Evolutionary conservation across 2,797 vertebrate genomes (phyloP).

Genomic region (Xiphorhynchus erythropygius): DNA sequence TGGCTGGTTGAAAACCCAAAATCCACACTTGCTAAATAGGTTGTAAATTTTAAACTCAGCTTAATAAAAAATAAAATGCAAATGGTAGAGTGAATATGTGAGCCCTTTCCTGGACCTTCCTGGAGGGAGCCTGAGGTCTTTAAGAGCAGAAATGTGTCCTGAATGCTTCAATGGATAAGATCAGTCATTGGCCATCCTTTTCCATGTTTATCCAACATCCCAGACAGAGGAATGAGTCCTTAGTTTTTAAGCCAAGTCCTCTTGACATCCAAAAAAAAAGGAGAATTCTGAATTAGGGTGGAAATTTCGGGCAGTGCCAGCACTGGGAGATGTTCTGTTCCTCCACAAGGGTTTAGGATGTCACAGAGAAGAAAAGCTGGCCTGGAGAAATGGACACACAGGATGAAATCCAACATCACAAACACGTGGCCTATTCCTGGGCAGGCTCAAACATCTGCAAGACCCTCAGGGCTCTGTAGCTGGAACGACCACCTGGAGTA

Average conservation of each 20-base stretch:
- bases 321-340: rapidly evolving
- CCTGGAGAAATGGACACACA: not conserved
- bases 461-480: not conserved
- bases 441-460: not conserved
- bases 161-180: not conserved
- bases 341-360: not conserved
- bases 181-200: not conserved
- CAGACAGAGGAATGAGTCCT: not conserved
- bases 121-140: not conserved
- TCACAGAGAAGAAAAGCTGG: not conserved
- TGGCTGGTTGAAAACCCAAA: not conserved
- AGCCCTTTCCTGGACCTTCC: not conserved
- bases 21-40: not conserved
- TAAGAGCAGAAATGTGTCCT: not conserved
- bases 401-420: rapidly evolving
- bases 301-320: not conserved
- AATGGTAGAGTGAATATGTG: rapidly evolving
- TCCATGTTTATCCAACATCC: rapidly evolving
- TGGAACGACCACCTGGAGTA: not conserved
- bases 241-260: not conserved
- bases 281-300: not conserved
- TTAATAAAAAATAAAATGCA: not conserved
- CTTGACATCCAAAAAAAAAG: not conserved
- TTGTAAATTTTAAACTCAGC: not conserved
- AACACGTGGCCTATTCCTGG: not conserved